Evolutionary conservation across 1,140 invertebrate species (phyloP).

Genomic region (Pseudachorutes palmiensis): DNA sequence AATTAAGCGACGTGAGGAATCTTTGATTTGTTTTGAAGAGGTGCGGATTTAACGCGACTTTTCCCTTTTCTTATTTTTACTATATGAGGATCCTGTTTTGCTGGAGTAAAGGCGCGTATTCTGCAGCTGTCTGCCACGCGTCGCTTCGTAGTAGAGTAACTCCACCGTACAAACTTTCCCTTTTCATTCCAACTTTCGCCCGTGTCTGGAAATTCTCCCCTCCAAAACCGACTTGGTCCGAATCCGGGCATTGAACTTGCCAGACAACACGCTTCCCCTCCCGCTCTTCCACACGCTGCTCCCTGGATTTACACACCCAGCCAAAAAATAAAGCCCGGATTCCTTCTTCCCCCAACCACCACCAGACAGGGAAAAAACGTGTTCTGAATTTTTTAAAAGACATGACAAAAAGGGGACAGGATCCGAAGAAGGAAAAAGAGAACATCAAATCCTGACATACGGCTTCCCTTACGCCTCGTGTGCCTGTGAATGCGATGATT

Average conservation of each 20-base stretch:
- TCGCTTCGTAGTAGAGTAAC: too few relatives aligned
- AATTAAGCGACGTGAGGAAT: too few relatives aligned
- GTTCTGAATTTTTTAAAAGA: constrained; percentile 11
- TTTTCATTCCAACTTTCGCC: constrained; percentile 13
- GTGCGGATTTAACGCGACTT: too few relatives aligned
- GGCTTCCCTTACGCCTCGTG: too few relatives aligned
- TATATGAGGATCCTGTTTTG: neutral
- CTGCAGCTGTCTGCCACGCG: too few relatives aligned
- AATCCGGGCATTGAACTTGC: constrained; percentile 27
- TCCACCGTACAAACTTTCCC: neutral
- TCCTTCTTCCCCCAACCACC: neutral
- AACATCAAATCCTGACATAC: neutral
- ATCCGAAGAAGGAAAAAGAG: neutral
- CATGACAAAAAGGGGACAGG: neutral
- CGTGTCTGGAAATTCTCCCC: constrained; percentile 6
- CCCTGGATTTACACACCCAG: neutral
- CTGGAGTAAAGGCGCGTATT: neutral
- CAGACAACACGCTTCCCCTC: constrained; percentile 17
- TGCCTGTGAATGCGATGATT: too few relatives aligned
- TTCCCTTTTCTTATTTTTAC: neutral
- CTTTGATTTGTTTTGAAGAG: too few relatives aligned
- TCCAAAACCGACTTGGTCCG: constrained; percentile 18
- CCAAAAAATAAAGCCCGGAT: neutral
- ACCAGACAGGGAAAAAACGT: neutral
- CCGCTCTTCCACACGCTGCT: constrained; percentile 16